Evolutionary conservation across 37 sponge, comb jelly and placozoan genomes (phyloP).

Genomic region (Haliclona indistincta): DNA sequence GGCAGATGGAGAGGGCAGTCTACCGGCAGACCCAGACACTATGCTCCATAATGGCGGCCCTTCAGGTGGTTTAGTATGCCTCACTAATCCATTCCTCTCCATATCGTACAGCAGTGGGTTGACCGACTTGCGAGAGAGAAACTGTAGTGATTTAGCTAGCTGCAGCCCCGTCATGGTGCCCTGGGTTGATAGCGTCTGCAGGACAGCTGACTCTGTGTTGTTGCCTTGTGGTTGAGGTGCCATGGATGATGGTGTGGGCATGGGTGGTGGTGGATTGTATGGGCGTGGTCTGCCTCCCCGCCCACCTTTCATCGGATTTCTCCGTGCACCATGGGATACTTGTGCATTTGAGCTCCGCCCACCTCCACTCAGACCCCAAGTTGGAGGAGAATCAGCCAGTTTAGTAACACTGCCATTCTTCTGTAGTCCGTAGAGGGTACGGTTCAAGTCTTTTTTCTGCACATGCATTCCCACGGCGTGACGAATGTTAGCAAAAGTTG

Average conservation of each 20-base stretch:
- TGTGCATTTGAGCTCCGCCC: background rate
- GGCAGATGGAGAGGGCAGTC: too few species aligned
- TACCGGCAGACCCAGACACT: background rate
- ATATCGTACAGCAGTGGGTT: constrained; percentile 51
- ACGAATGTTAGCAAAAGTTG: too few species aligned
- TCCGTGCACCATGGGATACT: background rate
- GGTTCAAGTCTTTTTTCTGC: constrained; percentile 73
- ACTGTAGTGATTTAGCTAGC: too few species aligned
- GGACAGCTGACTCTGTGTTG: background rate
- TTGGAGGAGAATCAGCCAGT: constrained; percentile 43
- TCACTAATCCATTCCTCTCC: constrained; percentile 49
- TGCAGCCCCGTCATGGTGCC: background rate
- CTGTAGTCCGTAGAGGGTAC: constrained; percentile 63
- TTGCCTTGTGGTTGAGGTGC: background rate
- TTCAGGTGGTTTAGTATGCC: background rate
- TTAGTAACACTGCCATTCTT: constrained; percentile 31
- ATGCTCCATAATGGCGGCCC: constrained; percentile 47
- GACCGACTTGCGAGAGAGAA: constrained; percentile 26
- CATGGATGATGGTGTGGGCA: background rate
- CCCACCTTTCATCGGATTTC: background rate
- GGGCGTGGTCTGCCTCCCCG: background rate
- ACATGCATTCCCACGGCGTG: too few species aligned
- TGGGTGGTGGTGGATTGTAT: background rate
- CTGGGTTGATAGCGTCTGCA: background rate
- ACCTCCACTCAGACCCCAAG: constrained; percentile 38